Evolutionary conservation across 2,113 vertebrate species (phyloP).

Genomic region (Myiagra hebetior): DNA sequence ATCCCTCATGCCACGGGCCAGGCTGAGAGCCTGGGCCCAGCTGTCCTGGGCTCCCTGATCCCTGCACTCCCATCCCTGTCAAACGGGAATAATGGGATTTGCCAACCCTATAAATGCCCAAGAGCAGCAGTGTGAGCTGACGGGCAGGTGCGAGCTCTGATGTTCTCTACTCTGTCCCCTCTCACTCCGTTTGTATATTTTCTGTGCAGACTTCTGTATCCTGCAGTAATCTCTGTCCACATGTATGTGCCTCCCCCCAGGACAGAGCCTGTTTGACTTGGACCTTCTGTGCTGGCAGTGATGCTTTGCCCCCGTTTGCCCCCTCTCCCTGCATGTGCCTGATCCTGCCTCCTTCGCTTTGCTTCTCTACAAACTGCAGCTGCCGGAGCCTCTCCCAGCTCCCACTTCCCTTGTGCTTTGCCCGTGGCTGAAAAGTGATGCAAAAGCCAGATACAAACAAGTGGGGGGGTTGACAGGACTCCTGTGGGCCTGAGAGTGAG

Average conservation of each 20-base stretch:
- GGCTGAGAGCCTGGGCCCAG: neutral
- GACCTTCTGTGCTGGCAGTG: neutral
- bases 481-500: neutral
- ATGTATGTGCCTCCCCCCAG: neutral
- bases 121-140: neutral
- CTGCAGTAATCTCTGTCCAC: conserved; percentile 35
- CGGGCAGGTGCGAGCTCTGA: neutral
- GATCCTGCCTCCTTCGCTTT: neutral
- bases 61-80: neutral
- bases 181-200: neutral
- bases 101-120: neutral
- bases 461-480: neutral
- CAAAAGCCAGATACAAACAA: conserved; percentile 9
- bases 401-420: neutral
- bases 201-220: conserved; percentile 22
- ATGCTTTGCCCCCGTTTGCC: neutral
- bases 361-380: neutral
- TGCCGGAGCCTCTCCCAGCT: neutral
- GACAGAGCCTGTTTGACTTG: neutral
- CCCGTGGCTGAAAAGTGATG: conserved; percentile 30
- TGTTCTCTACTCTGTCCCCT: neutral
- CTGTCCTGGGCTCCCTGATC: neutral
- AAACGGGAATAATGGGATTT: neutral
- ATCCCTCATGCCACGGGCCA: accelerated
- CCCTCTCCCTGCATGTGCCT: conserved; percentile 13